Percentiles rank a stretch among this genome's conserved stretches.
phyloP scores from a whole-genome alignment of 2,888 invertebrate species.

The Parelbella ahira region DNA sequence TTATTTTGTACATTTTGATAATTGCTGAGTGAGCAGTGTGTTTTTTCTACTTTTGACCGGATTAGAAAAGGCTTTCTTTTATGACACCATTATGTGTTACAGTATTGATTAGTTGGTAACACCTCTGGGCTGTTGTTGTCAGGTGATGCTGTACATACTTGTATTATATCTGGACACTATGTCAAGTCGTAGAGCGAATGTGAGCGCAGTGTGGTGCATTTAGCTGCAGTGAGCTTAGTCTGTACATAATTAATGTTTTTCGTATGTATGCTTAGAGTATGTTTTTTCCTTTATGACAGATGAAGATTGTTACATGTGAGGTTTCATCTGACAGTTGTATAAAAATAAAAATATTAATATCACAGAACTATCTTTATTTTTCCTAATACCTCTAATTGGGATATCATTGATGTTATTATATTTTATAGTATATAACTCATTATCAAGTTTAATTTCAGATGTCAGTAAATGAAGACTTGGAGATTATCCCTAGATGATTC shows the following conservation, averaged over 20 bases:
- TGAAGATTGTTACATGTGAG: constrained; percentile 37
- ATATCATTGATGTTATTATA: too few species aligned
- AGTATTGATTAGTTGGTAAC: constrained; percentile 26
- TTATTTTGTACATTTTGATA: constrained; percentile 31
- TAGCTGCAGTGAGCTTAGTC: constrained; percentile 61
- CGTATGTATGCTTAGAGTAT: constrained; percentile 55
- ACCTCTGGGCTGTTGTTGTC: constrained; percentile 21
- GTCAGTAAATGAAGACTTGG: too few species aligned
- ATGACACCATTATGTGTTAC: constrained; percentile 8
- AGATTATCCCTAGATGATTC: too few species aligned
- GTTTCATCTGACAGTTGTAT: constrained; percentile 41
- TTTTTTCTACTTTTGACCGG: constrained; percentile 1
- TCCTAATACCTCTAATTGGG: background rate
- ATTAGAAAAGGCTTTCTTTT: constrained; percentile 7
- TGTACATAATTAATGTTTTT: constrained; percentile 63
- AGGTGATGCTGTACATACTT: constrained; percentile 33
- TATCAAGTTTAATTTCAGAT: too few species aligned
- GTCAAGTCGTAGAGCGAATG: constrained; percentile 24
- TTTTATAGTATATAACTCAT: too few species aligned
- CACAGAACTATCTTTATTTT: background rate
- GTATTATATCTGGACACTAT: constrained; percentile 28
- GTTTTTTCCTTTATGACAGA: constrained; percentile 47
- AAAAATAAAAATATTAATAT: constrained; percentile 34
- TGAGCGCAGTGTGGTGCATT: constrained; percentile 38
- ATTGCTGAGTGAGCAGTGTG: constrained; percentile 1